Conservation (phyloP, 2,113 vertebrate genomes). For the Toxotes jaculatrix region DNA sequence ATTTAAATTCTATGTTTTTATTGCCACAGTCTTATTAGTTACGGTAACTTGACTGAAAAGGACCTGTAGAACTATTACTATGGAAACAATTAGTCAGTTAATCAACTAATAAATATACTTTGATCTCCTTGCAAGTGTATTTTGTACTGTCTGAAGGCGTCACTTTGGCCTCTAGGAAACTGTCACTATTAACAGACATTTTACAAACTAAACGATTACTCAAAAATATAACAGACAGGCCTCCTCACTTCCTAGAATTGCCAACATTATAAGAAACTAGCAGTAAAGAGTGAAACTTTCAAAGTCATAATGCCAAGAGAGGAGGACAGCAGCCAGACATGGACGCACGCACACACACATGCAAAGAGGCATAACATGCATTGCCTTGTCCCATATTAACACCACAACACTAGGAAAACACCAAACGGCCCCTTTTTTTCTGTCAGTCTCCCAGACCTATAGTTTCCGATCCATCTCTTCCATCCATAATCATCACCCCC, state of each 20-base stretch:
- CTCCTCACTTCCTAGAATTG: neutral
- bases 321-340: neutral
- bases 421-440: slow-evolving; percentile 26
- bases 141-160: neutral
- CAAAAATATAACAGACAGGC: neutral
- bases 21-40: too few relatives aligned
- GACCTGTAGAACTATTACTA: neutral
- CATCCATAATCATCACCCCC: slow-evolving; percentile 54
- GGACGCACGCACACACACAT: slow-evolving; percentile 19
- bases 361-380: neutral
- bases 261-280: neutral
- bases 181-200: neutral
- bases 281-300: neutral
- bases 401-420: slow-evolving; percentile 33
- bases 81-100: neutral
- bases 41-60: neutral
- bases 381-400: slow-evolving; percentile 28
- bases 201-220: neutral
- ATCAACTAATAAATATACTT: neutral
- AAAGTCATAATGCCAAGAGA: neutral
- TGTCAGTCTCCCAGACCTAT: slow-evolving; percentile 42
- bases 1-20: neutral
- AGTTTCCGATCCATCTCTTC: slow-evolving; percentile 59
- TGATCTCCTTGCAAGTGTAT: neutral
- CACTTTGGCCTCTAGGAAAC: neutral